Conservation (phyloP, 2,113 vertebrate genomes). For the Protobothrops mucrosquamatus region DNA sequence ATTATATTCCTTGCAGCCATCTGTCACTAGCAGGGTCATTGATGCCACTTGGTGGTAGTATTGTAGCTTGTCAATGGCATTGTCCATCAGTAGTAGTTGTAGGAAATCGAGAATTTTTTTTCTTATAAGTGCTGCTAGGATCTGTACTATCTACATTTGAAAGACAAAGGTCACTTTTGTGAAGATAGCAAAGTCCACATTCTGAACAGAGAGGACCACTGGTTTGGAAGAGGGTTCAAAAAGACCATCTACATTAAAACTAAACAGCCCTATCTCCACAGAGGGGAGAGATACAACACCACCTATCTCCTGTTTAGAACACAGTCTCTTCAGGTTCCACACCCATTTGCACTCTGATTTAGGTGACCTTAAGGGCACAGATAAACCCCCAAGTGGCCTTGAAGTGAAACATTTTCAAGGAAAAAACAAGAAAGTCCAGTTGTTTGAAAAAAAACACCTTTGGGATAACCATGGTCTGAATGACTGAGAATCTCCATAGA, state of each 20-base stretch:
- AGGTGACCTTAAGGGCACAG: background rate
- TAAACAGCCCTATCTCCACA: background rate
- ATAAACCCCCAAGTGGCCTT: background rate
- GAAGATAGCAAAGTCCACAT: background rate
- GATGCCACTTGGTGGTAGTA: background rate
- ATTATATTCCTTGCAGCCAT: background rate
- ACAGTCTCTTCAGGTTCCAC: background rate
- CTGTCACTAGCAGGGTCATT: background rate
- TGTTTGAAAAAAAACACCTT: background rate
- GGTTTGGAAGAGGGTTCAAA: background rate
- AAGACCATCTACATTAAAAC: background rate
- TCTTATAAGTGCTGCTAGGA: background rate
- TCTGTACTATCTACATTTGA: background rate
- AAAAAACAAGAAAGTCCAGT: background rate
- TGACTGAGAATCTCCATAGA: background rate
- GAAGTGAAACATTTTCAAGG: background rate
- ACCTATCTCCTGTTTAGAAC: background rate
- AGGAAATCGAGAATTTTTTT: background rate
- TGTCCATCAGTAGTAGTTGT: background rate
- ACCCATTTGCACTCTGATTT: background rate
- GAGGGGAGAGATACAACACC: background rate
- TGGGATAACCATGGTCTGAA: background rate
- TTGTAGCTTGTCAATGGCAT: background rate
- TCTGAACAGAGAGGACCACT: background rate
- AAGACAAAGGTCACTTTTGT: background rate